Conservation (phyloP, 2,113 vertebrate genomes). For the Ariopsis seemanni region DNA sequence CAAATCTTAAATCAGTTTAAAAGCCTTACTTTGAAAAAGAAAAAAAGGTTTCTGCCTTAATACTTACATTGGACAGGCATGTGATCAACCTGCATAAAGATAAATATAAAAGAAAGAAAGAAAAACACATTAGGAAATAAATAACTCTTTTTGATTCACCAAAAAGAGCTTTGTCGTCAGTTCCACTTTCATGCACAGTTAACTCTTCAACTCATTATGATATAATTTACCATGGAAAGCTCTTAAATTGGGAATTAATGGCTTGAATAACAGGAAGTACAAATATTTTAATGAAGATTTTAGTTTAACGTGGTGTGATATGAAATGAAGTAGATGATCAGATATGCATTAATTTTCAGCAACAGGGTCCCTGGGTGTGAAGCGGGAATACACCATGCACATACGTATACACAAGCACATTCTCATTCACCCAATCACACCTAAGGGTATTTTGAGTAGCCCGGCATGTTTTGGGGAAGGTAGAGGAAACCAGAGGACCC, state of each 20-base stretch:
- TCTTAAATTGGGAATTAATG: slow-evolving; percentile 43
- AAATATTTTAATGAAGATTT: background rate
- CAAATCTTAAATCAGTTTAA: background rate
- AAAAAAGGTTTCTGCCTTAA: background rate
- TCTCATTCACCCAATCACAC: background rate
- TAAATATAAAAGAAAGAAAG: background rate
- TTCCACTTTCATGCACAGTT: slow-evolving; percentile 51
- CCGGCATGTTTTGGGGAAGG: background rate
- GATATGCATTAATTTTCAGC: background rate
- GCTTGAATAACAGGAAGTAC: slow-evolving; percentile 25
- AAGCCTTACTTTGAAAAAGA: background rate
- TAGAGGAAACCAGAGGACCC: background rate
- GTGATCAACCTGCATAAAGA: background rate
- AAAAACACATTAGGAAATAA: background rate
- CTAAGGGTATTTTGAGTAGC: background rate
- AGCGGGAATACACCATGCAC: background rate
- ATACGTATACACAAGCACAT: background rate
- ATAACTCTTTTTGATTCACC: slow-evolving; percentile 1
- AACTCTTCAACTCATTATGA: slow-evolving; percentile 47
- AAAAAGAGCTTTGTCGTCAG: slow-evolving; percentile 42
- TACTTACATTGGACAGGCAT: background rate
- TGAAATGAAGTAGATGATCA: background rate
- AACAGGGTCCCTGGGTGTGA: background rate
- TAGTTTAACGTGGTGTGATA: background rate
- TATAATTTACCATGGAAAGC: slow-evolving; percentile 45